Conservation (phyloP, 2,113 vertebrate species). For the Zosterops pallidus region DNA sequence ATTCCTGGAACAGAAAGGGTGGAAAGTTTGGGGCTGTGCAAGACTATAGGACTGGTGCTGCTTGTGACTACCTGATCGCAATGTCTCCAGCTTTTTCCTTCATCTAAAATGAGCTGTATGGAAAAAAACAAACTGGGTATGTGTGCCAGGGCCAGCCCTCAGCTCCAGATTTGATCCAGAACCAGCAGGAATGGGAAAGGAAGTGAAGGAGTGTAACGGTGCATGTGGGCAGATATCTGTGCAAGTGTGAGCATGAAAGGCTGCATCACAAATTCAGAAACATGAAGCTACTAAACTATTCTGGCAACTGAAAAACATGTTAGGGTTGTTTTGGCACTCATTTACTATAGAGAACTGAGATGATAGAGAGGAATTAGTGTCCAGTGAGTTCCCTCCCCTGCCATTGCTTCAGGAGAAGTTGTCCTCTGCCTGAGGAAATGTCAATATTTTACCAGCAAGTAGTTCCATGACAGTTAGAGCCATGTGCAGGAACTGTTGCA, state of each 20-base stretch:
- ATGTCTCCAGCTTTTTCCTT: neutral
- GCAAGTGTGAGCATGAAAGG: neutral
- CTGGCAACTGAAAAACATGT: neutral
- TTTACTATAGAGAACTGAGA: neutral
- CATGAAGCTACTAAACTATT: neutral
- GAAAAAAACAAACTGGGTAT: neutral
- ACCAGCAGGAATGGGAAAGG: neutral
- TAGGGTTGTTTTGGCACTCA: neutral
- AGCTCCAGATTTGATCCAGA: neutral
- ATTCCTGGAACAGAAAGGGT: neutral
- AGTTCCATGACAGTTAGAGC: neutral
- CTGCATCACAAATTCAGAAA: neutral
- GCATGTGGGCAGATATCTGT: neutral
- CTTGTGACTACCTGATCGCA: neutral
- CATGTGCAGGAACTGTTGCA: constrained; percentile 9
- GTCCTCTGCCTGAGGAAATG: neutral
- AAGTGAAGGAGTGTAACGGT: neutral
- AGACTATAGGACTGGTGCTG: neutral
- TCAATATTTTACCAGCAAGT: constrained; percentile 3
- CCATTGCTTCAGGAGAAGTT: neutral
- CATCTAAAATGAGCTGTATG: neutral
- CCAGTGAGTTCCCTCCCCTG: neutral
- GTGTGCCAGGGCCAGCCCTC: neutral
- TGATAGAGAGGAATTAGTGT: neutral
- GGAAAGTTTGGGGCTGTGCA: neutral